A percentile compares a stretch with the other conserved stretches of the same genome.
phyloP scores from a whole-genome alignment of 2,888 invertebrate species.

The Stenurella melanura region DNA sequence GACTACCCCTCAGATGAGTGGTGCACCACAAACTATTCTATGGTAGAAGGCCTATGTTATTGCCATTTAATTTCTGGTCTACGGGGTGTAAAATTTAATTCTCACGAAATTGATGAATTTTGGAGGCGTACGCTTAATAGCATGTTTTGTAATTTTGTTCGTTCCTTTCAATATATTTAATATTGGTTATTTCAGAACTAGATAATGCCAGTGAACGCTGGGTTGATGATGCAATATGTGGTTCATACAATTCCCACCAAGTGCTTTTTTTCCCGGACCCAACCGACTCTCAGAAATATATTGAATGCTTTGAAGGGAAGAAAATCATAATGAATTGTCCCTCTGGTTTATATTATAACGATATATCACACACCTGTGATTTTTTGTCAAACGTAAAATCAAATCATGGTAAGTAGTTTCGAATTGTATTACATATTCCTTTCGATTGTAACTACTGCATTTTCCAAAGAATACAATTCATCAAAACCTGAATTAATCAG shows the following conservation, averaged over 20 bases:
- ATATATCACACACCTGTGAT: conserved; percentile 39
- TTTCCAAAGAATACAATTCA: no score
- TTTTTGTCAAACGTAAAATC: neutral
- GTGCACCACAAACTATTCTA: no score
- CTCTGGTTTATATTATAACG: conserved; percentile 33
- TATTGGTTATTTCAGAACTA: neutral
- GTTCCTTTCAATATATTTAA: neutral
- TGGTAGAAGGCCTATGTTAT: no score
- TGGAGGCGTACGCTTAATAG: no score
- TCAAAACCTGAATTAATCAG: no score
- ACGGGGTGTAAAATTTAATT: no score
- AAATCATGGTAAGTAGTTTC: neutral
- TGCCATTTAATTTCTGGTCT: no score
- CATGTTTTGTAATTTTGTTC: no score
- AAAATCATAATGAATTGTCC: conserved; percentile 27
- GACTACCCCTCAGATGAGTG: no score
- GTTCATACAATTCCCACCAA: neutral
- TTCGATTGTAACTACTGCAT: no score
- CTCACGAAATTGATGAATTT: no score
- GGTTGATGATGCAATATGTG: conserved; percentile 1
- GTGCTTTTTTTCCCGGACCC: conserved; percentile 21
- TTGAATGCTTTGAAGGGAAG: conserved; percentile 37
- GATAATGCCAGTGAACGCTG: neutral
- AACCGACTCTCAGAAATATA: conserved; percentile 33
- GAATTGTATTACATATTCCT: neutral